Conservation (phyloP, 2,888 invertebrate species). For the Apamea monoglypha region DNA sequence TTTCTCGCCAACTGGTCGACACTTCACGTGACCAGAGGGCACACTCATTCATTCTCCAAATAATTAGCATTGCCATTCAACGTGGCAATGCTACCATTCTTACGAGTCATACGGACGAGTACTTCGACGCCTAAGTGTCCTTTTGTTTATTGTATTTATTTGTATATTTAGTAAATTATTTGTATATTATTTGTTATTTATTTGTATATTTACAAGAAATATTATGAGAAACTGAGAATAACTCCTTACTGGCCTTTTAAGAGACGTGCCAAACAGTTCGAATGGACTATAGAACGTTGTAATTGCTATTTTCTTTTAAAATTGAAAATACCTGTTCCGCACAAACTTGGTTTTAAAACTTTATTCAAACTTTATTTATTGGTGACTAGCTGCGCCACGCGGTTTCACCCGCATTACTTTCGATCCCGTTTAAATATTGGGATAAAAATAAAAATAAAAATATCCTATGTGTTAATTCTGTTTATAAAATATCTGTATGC, state of each 20-base stretch:
- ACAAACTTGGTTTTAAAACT: background rate
- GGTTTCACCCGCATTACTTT: too few species aligned
- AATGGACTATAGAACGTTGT: background rate
- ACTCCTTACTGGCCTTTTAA: background rate
- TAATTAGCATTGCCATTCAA: background rate
- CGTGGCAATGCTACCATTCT: background rate
- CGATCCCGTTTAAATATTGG: too few species aligned
- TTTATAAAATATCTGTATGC: too few species aligned
- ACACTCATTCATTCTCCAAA: background rate
- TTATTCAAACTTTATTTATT: background rate
- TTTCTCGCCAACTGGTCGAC: background rate
- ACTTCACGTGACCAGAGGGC: background rate
- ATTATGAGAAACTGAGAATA: background rate
- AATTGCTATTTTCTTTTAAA: background rate
- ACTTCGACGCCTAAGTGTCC: too few species aligned
- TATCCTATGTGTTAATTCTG: too few species aligned
- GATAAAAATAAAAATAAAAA: too few species aligned
- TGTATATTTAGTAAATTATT: background rate
- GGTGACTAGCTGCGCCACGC: too few species aligned
- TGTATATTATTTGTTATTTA: too few species aligned
- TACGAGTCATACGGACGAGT: too few species aligned
- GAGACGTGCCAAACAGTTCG: background rate
- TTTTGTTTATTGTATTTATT: too few species aligned
- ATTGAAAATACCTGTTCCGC: background rate
- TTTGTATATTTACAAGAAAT: background rate